These are phyloP conservation scores for Rotaria socialis DNA, from an alignment of 2,888 invertebrate genomes.

Conservation along the genomic window DNA sequence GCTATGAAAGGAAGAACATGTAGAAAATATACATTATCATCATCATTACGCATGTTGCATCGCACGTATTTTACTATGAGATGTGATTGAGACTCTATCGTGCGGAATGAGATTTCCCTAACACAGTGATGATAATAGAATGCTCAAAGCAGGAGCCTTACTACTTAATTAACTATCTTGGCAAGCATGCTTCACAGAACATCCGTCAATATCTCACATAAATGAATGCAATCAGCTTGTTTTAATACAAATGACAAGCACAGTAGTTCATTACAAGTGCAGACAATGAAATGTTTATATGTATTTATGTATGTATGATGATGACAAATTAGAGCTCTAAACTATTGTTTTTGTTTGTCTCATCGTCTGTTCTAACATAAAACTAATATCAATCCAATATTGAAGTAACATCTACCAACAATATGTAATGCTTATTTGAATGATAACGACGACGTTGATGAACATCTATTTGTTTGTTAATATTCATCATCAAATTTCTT, in stretches of 20 bases:
- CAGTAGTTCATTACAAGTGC: not conserved
- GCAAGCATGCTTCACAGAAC: not conserved
- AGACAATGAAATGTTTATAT: not conserved
- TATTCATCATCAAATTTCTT: not conserved
- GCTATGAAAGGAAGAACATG: not conserved
- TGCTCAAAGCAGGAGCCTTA: not conserved
- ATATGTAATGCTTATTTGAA: not conserved
- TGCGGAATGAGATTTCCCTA: not conserved
- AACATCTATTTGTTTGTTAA: not conserved
- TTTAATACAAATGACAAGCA: not conserved
- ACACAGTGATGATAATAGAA: not conserved
- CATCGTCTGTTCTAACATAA: not conserved
- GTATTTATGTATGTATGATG: not conserved
- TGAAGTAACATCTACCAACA: not conserved
- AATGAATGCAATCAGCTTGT: not conserved
- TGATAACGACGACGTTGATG: not conserved
- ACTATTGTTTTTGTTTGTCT: not conserved
- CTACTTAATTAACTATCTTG: not conserved
- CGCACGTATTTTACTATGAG: not conserved
- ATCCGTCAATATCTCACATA: not conserved
- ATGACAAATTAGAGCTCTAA: not conserved
- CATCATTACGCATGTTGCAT: not conserved
- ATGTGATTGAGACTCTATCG: not conserved
- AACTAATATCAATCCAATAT: not conserved
- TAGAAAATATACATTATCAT: not conserved